phyloP scores from a whole-genome alignment of 2,113 vertebrate species.

The Neolamprologus kungweensis region DNA sequence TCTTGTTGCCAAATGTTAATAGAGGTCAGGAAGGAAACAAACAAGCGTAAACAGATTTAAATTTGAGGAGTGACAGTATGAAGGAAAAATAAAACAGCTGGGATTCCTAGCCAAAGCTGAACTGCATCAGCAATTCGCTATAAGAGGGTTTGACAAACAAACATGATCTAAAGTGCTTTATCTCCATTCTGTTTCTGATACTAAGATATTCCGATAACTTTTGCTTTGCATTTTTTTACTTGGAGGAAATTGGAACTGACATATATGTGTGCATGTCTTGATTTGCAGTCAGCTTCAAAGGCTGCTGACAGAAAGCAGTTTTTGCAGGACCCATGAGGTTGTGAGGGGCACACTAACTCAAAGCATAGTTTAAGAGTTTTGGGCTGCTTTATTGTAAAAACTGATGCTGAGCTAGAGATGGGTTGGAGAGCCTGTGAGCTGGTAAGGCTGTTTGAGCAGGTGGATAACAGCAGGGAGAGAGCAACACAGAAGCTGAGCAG shows the following conservation, averaged over 20 bases:
- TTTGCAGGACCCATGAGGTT: neutral
- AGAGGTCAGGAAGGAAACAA: slow-evolving; percentile 55
- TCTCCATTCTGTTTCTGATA: neutral
- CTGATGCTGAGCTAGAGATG: neutral
- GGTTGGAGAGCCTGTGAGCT: neutral
- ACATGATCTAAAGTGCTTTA: neutral
- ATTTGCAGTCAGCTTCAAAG: neutral
- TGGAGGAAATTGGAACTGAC: neutral
- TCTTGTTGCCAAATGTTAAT: slow-evolving; percentile 63
- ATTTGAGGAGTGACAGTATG: slow-evolving; percentile 1
- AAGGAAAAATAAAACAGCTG: slow-evolving; percentile 25
- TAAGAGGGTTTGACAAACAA: neutral
- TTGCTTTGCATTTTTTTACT: neutral
- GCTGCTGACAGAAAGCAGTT: neutral
- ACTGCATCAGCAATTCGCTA: neutral
- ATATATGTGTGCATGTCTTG: neutral
- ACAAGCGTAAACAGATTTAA: slow-evolving; percentile 42
- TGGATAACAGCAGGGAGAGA: neutral
- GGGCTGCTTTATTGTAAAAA: neutral
- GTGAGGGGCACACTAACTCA: neutral
- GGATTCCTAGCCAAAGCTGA: neutral
- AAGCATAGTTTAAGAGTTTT: neutral
- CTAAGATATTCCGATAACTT: neutral
- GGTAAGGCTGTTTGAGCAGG: neutral
- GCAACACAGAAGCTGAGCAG: neutral